Conservation (phyloP, 2,797 vertebrate species). For the Eulemur coronatus region DNA sequence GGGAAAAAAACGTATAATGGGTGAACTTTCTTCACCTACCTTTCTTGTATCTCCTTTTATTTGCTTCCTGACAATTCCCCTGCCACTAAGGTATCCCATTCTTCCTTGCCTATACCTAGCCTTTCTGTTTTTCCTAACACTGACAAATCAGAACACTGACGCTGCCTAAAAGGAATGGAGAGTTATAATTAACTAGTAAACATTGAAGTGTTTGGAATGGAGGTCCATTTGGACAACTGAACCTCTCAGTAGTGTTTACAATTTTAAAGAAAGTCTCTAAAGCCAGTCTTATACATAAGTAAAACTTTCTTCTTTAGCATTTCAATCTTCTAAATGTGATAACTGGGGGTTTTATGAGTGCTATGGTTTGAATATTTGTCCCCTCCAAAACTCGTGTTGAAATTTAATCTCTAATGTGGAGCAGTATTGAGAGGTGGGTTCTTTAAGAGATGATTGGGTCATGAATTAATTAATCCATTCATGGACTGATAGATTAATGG, state of each 20-base stretch:
- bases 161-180: background rate
- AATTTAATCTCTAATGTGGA: background rate
- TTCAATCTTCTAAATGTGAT: background rate
- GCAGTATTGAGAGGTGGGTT: background rate
- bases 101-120: background rate
- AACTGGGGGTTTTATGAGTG: background rate
- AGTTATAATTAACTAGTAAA: background rate
- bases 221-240: background rate
- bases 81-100: background rate
- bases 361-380: background rate
- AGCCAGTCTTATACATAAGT: background rate
- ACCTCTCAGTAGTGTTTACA: background rate
- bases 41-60: background rate
- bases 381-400: background rate
- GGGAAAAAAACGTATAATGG: background rate
- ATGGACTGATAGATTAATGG: background rate
- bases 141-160: background rate
- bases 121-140: background rate
- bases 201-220: background rate
- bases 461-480: background rate
- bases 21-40: background rate
- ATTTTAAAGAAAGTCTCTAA: background rate
- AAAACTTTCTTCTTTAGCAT: background rate
- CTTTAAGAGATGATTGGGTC: background rate
- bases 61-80: background rate